Conservation (phyloP, 2,888 invertebrate species). For the Andricus curvator region DNA sequence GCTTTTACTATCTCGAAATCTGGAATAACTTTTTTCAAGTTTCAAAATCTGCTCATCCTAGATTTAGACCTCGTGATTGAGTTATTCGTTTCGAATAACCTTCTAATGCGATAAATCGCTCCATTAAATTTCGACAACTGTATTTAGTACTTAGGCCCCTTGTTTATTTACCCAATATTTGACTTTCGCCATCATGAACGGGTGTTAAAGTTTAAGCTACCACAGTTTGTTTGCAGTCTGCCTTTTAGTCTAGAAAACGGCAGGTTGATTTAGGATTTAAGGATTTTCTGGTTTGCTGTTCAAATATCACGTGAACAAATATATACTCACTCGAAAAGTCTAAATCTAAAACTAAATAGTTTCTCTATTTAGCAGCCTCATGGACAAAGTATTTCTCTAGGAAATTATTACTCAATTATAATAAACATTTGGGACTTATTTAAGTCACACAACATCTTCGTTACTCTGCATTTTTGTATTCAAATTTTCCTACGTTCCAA, state of each 20-base stretch:
- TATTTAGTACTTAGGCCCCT: slow-evolving; percentile 41
- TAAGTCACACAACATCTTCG: no score
- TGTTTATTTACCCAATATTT: slow-evolving; percentile 74
- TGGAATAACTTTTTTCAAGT: no score
- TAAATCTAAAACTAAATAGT: slow-evolving; percentile 60
- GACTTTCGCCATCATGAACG: slow-evolving; percentile 70
- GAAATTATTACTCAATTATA: neutral
- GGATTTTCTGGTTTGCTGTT: slow-evolving; percentile 75
- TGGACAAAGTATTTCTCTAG: slow-evolving; percentile 22
- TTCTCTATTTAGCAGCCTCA: slow-evolving; percentile 63
- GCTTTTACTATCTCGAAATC: no score
- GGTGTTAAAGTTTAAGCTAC: slow-evolving; percentile 43
- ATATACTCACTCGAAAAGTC: slow-evolving; percentile 56
- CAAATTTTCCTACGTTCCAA: neutral
- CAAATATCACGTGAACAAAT: slow-evolving; percentile 74
- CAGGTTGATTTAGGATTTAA: slow-evolving; percentile 77
- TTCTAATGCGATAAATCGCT: slow-evolving; percentile 25
- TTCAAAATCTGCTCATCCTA: no score
- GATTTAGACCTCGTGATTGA: neutral
- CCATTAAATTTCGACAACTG: slow-evolving; percentile 58
- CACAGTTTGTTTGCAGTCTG: slow-evolving; percentile 71
- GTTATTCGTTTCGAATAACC: slow-evolving; percentile 40
- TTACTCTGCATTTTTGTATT: neutral
- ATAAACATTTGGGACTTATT: neutral
- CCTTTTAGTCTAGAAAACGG: slow-evolving; percentile 62